Conservation (phyloP, 2,888 invertebrate species). For the Drosophila helvetica region DNA sequence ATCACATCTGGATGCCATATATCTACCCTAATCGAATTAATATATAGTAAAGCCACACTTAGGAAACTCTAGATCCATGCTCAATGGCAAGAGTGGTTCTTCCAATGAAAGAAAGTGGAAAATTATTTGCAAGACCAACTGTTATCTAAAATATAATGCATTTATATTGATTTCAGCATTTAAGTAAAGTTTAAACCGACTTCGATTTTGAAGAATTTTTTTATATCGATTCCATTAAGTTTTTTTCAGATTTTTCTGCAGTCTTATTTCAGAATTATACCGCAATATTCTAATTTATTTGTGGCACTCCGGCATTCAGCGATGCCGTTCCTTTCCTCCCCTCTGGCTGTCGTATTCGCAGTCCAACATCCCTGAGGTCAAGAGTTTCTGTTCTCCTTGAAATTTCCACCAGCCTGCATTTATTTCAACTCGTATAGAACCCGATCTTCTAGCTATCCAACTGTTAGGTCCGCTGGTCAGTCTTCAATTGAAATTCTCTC, state of each 20-base stretch:
- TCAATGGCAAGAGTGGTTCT: not conserved
- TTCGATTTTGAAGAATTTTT: too few species aligned
- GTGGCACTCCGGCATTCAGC: not conserved
- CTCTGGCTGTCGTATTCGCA: too few species aligned
- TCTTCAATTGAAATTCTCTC: not conserved
- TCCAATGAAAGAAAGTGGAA: too few species aligned
- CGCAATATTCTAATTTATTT: not conserved
- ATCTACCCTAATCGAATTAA: not conserved
- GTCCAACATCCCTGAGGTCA: not conserved
- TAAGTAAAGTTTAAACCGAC: too few species aligned
- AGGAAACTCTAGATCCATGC: not conserved
- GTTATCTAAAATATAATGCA: too few species aligned
- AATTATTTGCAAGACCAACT: too few species aligned
- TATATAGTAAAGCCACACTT: not conserved
- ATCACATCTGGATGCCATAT: not conserved
- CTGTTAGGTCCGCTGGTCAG: conserved; percentile 2
- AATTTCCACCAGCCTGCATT: not conserved
- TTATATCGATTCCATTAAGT: too few species aligned
- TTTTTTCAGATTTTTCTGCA: too few species aligned
- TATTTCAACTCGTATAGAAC: not conserved
- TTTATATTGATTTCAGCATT: too few species aligned
- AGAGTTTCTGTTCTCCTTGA: not conserved
- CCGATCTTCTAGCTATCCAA: not conserved
- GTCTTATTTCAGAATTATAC: too few species aligned
- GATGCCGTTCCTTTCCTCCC: not conserved